These are phyloP conservation scores for Microtus montanus DNA, from an alignment of 2,113 vertebrate genomes.

Conservation along the genomic window DNA sequence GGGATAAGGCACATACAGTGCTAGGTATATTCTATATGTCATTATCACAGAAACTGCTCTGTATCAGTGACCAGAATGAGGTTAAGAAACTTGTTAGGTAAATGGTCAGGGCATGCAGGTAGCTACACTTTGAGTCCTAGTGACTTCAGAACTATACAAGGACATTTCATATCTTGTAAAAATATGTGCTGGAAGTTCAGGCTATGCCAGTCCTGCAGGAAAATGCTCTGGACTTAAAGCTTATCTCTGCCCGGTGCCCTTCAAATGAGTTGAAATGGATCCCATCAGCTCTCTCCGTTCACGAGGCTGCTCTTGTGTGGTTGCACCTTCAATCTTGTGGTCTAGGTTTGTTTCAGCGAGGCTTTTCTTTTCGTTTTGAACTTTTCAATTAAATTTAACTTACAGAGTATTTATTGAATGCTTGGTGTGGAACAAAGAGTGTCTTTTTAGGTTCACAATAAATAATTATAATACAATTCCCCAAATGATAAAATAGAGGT, in stretches of 20 bases:
- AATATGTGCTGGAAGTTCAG: constrained; percentile 36
- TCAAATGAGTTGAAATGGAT: constrained; percentile 37
- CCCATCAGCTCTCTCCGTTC: constrained; percentile 8
- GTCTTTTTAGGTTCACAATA: constrained; percentile 30
- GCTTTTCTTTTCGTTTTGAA: constrained; percentile 58
- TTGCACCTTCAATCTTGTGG: constrained; percentile 49
- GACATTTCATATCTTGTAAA: constrained; percentile 39
- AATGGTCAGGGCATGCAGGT: neutral
- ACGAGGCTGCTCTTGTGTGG: constrained; percentile 31
- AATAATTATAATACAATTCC: constrained; percentile 27
- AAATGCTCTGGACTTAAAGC: neutral
- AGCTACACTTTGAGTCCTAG: constrained; percentile 3
- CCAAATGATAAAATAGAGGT: constrained; percentile 37
- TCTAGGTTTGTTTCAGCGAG: constrained; percentile 44
- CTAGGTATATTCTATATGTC: neutral
- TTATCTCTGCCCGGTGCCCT: neutral
- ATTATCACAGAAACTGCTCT: neutral
- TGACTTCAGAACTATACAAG: neutral
- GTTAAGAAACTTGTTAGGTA: neutral
- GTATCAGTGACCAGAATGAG: neutral
- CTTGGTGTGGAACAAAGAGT: constrained; percentile 12
- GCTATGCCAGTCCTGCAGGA: constrained; percentile 26
- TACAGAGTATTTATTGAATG: constrained; percentile 54
- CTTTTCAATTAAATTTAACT: constrained; percentile 51
- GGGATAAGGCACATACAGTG: neutral